Evolutionary conservation across 2,888 invertebrate species (phyloP), one percentile per base, ranked within the genome.

Genomic region (Melanostoma mellinum): DNA sequence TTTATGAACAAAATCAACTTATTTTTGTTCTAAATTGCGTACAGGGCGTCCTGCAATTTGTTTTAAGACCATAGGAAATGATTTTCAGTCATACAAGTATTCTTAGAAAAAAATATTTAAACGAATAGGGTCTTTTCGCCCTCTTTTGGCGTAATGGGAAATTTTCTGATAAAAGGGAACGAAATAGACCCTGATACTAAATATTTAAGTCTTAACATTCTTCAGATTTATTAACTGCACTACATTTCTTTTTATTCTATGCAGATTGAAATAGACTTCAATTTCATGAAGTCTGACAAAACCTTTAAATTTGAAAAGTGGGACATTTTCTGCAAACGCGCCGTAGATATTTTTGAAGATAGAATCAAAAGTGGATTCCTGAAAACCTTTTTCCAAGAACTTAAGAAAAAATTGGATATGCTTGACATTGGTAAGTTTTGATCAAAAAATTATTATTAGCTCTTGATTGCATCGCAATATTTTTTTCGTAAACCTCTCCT

Each of bases 211-310:
- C 20, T 20, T 20, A 20, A 20, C 20, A 20, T 20, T 20, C 20
- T 20, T 20, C 20, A 20, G 20, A 20, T 20, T 20, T 20, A 20
- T 20, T 20, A 20, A 20, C 20, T 20, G 20, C 20, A 20, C 20
- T 20, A 20, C 20, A 20, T 20, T 20, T 20, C 20, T 20, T 20
- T 20, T 20, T 30, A 30, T 3, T 42, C 4, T 42, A 42, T 6
- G 6, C 9, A 46, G 46, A 46, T 46, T 46, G 46, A 46, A 46
- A 46, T 46, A 10, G 48, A 48, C 30, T 48, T 30, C n/a, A 48
- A 48, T 48, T 48, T 48, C 48, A 48, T 20, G 30, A 48, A 48
- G n/a, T 4, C 4, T 30, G 48, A 6, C 30, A 48, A 48, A 48
- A 9, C 30, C 6, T 48, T 48, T 30, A 48, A 48, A 9, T 48